Evolutionary conservation across 2,888 invertebrate species (phyloP).

Genomic region (Mythimna ferrago): DNA sequence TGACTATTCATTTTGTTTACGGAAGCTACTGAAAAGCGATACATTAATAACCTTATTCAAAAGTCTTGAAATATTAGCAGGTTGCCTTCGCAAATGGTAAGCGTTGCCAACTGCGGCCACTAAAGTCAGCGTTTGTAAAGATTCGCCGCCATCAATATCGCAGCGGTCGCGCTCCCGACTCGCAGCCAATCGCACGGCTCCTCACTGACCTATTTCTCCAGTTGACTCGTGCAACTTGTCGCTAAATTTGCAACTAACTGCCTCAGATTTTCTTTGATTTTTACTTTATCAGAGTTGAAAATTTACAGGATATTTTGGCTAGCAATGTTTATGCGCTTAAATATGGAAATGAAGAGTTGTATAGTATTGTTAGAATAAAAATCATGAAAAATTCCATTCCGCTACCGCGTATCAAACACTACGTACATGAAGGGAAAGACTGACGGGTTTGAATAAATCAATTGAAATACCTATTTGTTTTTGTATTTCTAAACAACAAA

Average conservation of each 20-base stretch:
- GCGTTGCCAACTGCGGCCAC: constrained; percentile 25
- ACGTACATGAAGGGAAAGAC: neutral
- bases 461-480: neutral
- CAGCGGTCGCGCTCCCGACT: neutral
- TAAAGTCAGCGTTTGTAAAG: constrained; percentile 43
- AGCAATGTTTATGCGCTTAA: neutral
- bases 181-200: constrained; percentile 47
- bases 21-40: neutral
- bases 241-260: constrained; percentile 30
- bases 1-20: neutral
- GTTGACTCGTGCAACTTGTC: constrained; percentile 43
- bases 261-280: constrained; percentile 40
- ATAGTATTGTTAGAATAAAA: neutral
- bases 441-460: neutral
- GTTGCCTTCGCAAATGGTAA: constrained; percentile 3
- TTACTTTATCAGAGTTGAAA: constrained; percentile 9
- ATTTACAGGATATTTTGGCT: constrained; percentile 4
- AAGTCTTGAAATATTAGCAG: neutral
- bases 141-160: constrained; percentile 42
- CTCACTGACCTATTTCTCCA: constrained; percentile 48
- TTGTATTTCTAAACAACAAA: neutral
- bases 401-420: too few species aligned
- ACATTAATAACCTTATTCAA: neutral
- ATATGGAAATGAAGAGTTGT: neutral
- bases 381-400: neutral